Conservation (phyloP, 2,797 vertebrate genomes). For the Coregonus ussuriensis region DNA sequence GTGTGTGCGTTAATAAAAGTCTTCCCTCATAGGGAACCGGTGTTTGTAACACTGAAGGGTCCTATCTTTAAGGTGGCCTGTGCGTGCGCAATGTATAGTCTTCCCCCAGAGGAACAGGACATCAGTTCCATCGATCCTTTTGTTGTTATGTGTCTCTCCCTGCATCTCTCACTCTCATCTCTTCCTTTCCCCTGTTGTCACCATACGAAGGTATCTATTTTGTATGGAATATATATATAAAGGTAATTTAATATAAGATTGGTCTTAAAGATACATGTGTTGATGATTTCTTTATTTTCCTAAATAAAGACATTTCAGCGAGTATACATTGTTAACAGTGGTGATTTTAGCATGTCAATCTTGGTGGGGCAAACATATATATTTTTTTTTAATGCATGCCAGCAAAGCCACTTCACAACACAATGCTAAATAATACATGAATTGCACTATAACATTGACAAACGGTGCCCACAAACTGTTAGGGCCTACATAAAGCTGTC, state of each 20-base stretch:
- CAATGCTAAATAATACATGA: too few relatives aligned
- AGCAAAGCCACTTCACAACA: too few relatives aligned
- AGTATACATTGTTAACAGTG: constrained; percentile 45
- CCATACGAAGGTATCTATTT: background rate
- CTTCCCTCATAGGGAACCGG: constrained; percentile 23
- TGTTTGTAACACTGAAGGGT: constrained; percentile 19
- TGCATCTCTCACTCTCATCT: constrained; percentile 28
- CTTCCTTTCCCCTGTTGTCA: constrained; percentile 11
- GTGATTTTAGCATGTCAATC: too few relatives aligned
- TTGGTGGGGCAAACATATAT: too few relatives aligned
- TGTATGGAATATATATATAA: constrained; percentile 10
- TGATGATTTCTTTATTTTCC: constrained; percentile 60
- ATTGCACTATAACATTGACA: too few relatives aligned
- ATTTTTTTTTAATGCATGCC: too few relatives aligned
- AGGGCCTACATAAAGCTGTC: too few relatives aligned
- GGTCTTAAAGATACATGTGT: constrained; percentile 54
- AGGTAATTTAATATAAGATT: constrained; percentile 74
- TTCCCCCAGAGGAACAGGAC: background rate
- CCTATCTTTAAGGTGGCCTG: constrained; percentile 10
- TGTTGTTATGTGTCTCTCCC: constrained; percentile 29
- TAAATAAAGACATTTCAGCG: constrained; percentile 47
- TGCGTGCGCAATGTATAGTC: background rate
- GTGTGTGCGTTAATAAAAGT: background rate
- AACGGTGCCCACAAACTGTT: too few relatives aligned
- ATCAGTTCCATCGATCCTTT: background rate